Evolutionary conservation across 2,797 vertebrate genomes (phyloP), one percentile per base, ranked within the genome.

Genomic region (Tenualosa ilisha): DNA sequence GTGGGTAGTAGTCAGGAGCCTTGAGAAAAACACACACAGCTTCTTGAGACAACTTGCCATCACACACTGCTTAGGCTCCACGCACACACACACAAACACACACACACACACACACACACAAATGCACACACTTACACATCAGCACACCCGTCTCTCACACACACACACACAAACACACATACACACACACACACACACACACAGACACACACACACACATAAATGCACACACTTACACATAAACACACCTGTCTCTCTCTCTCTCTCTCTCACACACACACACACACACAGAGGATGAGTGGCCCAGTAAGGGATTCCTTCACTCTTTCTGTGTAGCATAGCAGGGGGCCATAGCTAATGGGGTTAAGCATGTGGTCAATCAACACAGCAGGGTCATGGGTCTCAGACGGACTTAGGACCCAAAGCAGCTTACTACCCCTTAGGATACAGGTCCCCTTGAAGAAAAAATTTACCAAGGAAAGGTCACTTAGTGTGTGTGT

Each of bases 331-430:
- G 15, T 13, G 13, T 4, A 56, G 2, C 53, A 2, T 15, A 56
- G 56, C 56, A 13, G 65, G 26, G 31, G 26, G 65, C 5, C 40
- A 49, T 5, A n/a, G 17, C 37, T 65, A 83, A 49, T 83, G 59
- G 82, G 82, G 82, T 83, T 83, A 83, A 83, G 26, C 53, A 63
- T 65, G 37, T 46, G 37, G 37, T 59, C 82, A 63, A 6, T 83
- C 56, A 24, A 49, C 59, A 63, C 37, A 24, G 17, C 56, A 11
- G n/a, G 26, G 82, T 83, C 31, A 83, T 1, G 20, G 40, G 82
- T 37, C 40, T 65, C 82, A 83, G 82, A 83, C 82, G 63, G 40
- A 49, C 22, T 65, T 83, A 83, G 31, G 26, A 65, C 68, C 59
- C 79, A 81, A 84, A 81, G 13, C 51, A 81, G 72, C 53, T 84